Evolutionary conservation across 2,797 vertebrate genomes (phyloP).

Genomic region (Arrhamphus sclerolepis): DNA sequence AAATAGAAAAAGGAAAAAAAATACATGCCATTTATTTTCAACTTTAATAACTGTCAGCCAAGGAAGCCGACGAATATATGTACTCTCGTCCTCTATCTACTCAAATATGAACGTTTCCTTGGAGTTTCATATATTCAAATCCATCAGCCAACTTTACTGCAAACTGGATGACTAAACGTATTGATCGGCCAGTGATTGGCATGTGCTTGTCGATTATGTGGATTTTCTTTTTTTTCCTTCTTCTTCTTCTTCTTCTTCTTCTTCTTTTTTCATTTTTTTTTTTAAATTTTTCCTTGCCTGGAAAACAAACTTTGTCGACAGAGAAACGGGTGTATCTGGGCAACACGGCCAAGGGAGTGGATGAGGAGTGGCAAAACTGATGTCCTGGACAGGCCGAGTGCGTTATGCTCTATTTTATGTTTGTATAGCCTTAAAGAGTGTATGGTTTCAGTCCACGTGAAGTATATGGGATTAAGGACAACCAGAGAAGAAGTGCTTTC

Average conservation of each 20-base stretch:
- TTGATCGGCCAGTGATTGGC: constrained; percentile 80
- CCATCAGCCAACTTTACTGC: constrained; percentile 83
- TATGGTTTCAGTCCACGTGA: constrained; percentile 87
- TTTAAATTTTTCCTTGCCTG: constrained; percentile 81
- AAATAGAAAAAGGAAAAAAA: constrained; percentile 48
- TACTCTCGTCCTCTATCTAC: constrained; percentile 84
- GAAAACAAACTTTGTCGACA: constrained; percentile 83
- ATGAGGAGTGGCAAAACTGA: constrained; percentile 74
- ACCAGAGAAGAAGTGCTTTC: constrained; percentile 94
- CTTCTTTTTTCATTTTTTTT: constrained; percentile 43
- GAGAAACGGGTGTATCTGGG: constrained; percentile 68
- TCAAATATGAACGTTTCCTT: constrained; percentile 89
- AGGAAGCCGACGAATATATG: constrained; percentile 86
- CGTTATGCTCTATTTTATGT: constrained; percentile 91
- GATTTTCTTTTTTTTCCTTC: constrained; percentile 77
- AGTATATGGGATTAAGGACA: constrained; percentile 87
- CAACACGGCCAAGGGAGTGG: constrained; percentile 66
- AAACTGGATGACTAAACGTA: constrained; percentile 87
- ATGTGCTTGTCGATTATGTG: constrained; percentile 74
- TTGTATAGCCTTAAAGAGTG: constrained; percentile 93
- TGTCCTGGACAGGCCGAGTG: constrained; percentile 75
- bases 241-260: constrained; percentile 53
- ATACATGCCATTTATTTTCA: constrained; percentile 80
- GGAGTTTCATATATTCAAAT: constrained; percentile 87
- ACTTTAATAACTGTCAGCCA: constrained; percentile 82